Base-by-base conservation (phyloP, 1,140 invertebrate species). In the Maniola jurtina region DNA sequence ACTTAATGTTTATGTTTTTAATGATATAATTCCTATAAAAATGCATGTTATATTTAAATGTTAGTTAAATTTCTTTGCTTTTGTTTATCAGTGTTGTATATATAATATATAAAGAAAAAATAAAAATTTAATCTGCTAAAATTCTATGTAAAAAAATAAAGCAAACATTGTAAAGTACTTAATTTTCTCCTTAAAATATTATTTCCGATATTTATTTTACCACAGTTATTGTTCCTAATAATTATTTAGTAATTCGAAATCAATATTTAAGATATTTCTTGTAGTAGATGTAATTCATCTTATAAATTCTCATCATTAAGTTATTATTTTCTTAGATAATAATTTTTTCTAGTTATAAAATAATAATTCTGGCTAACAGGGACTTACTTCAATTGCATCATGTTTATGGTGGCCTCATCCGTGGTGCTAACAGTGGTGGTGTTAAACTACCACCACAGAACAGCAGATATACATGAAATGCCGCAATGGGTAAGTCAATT, bases 381-480 rank as follows among this genome's bases (percentile, higher is more conserved):
- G 83, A 98, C 98, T 74, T 99, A 99, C 93, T 99, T 99, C 94
- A 99, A 99, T 91, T 99, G 98, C 93, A 99, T 99, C 91, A 99
- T 99, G 99, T 98, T 99, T 91, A 99, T 99, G 98, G 98, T 99
- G 90, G 98, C 98, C 47, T 98, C 98, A 68, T 99, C 98, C 70
- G 98, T 99, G 80, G 97, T 99, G 68, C 95, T 98, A 77, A 99
- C 99, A 25, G 98, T 99, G 64, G 94, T 99, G 75, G 98, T 99
- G 68, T 94, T 99, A 69, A 99, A 99, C 92, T 99, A 98, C 91
- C 99, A 99, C 93, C 98, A 99, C 92, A 94, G 98, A 79, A 98
- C 96, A 73, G 96, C 98, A 42, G 98, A 99, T 84, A 99, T 97
- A 84, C 98, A 99, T 90, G 95, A 96, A 83, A 99, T 99, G 98